Conservation (phyloP, 2,113 vertebrate genomes). For the Diglossa brunneiventris region DNA sequence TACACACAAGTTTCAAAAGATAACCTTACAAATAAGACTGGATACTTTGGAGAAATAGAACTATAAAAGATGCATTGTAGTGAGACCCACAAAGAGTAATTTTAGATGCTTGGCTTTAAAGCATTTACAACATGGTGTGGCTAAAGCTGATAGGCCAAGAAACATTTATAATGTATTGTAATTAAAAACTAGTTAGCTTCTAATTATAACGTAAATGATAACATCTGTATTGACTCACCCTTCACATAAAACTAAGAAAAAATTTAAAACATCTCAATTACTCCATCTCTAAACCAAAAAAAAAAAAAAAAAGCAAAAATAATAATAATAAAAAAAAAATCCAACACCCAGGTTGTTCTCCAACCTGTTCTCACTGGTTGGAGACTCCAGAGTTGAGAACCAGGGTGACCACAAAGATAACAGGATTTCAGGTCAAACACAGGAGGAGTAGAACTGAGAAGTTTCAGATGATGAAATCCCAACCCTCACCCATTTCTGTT, state of each 20-base stretch:
- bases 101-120: not conserved
- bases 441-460: not conserved
- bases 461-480: not conserved
- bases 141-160: not conserved
- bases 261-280: not conserved
- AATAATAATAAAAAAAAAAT: not conserved
- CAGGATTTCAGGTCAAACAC: not conserved
- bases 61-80: not conserved
- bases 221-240: not conserved
- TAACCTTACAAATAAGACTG: not conserved
- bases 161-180: not conserved
- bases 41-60: not conserved
- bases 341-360: not conserved
- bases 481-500: not conserved
- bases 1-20: not conserved
- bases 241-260: not conserved
- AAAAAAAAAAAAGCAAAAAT: not conserved
- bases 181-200: not conserved
- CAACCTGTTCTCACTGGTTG: rapidly evolving
- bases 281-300: not conserved
- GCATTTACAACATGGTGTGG: not conserved
- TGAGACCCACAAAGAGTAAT: rapidly evolving
- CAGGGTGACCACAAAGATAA: not conserved
- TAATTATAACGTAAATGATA: not conserved
- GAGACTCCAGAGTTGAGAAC: not conserved